Conservation (phyloP, 2,797 vertebrate genomes). For the Arrhamphus sclerolepis region DNA sequence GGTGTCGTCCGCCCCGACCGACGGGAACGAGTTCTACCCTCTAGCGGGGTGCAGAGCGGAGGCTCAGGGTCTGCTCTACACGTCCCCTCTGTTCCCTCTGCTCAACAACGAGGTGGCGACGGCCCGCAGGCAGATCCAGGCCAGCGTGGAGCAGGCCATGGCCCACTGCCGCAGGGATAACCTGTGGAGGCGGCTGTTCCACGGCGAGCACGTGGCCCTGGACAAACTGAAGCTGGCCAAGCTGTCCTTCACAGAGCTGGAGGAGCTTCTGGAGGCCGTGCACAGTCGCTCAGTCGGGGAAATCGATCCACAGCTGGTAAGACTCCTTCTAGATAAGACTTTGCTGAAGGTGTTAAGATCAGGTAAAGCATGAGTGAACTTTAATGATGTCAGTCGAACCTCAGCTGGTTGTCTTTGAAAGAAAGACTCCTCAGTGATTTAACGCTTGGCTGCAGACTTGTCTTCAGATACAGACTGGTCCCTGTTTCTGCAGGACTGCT, state of each 20-base stretch:
- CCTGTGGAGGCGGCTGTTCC: constrained; percentile 96
- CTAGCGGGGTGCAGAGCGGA: constrained; percentile 40
- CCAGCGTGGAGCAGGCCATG: constrained; percentile 93
- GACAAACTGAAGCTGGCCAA: constrained; percentile 94
- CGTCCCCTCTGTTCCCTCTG: constrained; percentile 88
- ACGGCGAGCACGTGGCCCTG: constrained; percentile 91
- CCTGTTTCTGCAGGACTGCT: constrained; percentile 86
- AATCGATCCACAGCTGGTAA: constrained; percentile 95
- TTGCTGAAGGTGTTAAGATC: too few relatives aligned
- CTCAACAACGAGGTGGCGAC: constrained; percentile 88
- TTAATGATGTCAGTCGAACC: too few relatives aligned
- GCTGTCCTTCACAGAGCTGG: constrained; percentile 89
- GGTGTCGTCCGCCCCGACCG: constrained; percentile 44
- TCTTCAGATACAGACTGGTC: too few relatives aligned
- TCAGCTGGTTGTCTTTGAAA: too few relatives aligned
- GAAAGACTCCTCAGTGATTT: too few relatives aligned
- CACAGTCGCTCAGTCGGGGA: constrained; percentile 93
- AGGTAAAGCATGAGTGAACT: too few relatives aligned
- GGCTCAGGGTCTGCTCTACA: constrained; percentile 78
- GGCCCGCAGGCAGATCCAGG: constrained; percentile 88
- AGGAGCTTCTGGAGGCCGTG: constrained; percentile 93
- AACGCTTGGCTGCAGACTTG: too few relatives aligned
- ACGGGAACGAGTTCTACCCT: constrained; percentile 80
- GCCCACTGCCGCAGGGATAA: constrained; percentile 96
- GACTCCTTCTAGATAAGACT: neutral